phyloP scores from a whole-genome alignment of 2,113 vertebrate species.

The Oncorhynchus masou region DNA sequence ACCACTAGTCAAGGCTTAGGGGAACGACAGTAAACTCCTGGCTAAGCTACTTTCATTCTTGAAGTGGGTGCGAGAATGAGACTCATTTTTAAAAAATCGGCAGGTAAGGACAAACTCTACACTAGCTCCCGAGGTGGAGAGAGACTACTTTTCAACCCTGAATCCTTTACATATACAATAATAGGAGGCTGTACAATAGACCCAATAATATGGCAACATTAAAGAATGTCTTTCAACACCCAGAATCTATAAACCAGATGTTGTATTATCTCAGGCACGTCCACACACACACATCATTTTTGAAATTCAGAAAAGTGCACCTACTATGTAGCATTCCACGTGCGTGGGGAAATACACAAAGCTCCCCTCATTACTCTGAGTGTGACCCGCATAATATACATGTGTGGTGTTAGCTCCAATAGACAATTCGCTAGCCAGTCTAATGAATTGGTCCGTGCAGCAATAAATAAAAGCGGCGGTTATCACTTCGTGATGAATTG shows the following conservation, averaged over 20 bases:
- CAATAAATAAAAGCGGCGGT: slow-evolving; percentile 60
- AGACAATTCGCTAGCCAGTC: slow-evolving; percentile 51
- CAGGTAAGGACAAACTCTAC: not conserved
- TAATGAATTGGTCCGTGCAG: slow-evolving; percentile 66
- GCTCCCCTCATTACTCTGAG: not conserved
- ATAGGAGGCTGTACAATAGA: not conserved
- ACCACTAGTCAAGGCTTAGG: slow-evolving; percentile 21
- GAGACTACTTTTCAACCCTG: not conserved
- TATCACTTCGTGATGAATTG: slow-evolving; percentile 73
- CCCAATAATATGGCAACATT: not conserved
- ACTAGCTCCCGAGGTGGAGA: not conserved
- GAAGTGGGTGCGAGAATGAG: not conserved
- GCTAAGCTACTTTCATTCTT: slow-evolving; percentile 3
- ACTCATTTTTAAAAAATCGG: not conserved
- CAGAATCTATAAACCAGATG: not conserved
- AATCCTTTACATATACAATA: not conserved
- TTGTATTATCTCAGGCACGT: not conserved
- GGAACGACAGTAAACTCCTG: slow-evolving; percentile 17
- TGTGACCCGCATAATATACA: slow-evolving; percentile 29
- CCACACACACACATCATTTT: not conserved
- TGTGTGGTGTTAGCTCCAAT: slow-evolving; percentile 43
- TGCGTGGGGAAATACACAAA: slow-evolving; percentile 61
- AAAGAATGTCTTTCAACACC: not conserved
- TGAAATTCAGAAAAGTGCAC: not conserved
- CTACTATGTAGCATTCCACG: not conserved